Percentiles rank a stretch among this genome's conserved stretches.
phyloP scores from a whole-genome alignment of 2,797 vertebrate genomes.

The Tokudaia muenninki region DNA sequence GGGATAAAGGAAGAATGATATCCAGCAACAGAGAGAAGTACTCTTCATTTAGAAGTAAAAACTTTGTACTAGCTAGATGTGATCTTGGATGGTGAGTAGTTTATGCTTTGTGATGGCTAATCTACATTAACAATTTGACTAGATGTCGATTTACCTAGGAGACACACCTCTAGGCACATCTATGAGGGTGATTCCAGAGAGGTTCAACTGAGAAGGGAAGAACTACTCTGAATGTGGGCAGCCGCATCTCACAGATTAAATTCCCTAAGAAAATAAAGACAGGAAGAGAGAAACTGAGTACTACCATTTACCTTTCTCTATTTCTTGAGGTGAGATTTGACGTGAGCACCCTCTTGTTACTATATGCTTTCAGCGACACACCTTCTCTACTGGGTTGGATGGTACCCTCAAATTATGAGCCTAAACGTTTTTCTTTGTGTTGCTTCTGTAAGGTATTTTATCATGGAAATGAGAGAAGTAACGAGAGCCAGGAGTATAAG shows the following conservation, averaged over 20 bases:
- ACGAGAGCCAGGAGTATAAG: not conserved
- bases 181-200: not conserved
- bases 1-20: not conserved
- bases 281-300: not conserved
- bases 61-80: not conserved
- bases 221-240: not conserved
- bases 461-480: not conserved
- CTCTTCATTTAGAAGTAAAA: conserved; percentile 19
- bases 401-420: not conserved
- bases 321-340: not conserved
- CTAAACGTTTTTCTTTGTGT: not conserved
- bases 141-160: not conserved
- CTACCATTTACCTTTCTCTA: not conserved
- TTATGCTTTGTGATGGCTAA: not conserved
- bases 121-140: not conserved
- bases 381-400: not conserved
- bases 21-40: not conserved
- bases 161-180: not conserved
- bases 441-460: not conserved
- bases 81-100: not conserved
- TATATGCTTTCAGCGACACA: not conserved
- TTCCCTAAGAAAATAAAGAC: not conserved
- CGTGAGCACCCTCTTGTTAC: not conserved
- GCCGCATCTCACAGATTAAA: not conserved
- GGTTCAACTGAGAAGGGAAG: not conserved